Evolutionary conservation across 1,140 invertebrate genomes (phyloP).

Genomic region (Sinella curviseta): DNA sequence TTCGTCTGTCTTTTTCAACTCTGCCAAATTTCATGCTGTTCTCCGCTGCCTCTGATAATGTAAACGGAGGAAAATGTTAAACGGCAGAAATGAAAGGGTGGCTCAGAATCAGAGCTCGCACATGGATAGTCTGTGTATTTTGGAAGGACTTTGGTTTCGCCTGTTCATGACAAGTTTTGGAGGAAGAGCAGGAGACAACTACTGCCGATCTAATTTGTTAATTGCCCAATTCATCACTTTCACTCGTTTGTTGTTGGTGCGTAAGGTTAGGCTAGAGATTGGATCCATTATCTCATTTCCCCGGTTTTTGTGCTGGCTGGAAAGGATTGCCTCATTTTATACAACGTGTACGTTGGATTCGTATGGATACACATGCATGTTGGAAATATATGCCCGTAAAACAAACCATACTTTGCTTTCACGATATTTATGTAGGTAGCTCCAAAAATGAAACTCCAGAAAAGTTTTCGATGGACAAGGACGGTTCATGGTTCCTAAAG

Average conservation of each 20-base stretch:
- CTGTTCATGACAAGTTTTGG: background rate
- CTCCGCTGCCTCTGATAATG: background rate
- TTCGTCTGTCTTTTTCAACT: no score
- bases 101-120: no score
- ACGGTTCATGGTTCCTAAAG: no score
- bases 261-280: background rate
- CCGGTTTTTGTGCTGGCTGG: background rate
- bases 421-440: no score
- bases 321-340: no score
- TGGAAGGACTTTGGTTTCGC: background rate
- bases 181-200: background rate
- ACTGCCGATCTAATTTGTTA: slow-evolving; percentile 19
- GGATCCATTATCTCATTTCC: background rate
- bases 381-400: no score
- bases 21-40: background rate
- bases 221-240: slow-evolving; percentile 27
- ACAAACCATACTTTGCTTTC: no score
- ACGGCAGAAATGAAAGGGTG: background rate
- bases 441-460: no score
- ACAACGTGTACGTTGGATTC: no score
- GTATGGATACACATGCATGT: no score
- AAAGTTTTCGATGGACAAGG: no score
- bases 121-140: no score
- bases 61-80: background rate
- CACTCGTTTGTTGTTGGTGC: background rate